Percentiles rank a stretch among this genome's conserved stretches.
Conservation (phyloP, 2,113 vertebrate genomes). For the Takifugu flavidus region DNA sequence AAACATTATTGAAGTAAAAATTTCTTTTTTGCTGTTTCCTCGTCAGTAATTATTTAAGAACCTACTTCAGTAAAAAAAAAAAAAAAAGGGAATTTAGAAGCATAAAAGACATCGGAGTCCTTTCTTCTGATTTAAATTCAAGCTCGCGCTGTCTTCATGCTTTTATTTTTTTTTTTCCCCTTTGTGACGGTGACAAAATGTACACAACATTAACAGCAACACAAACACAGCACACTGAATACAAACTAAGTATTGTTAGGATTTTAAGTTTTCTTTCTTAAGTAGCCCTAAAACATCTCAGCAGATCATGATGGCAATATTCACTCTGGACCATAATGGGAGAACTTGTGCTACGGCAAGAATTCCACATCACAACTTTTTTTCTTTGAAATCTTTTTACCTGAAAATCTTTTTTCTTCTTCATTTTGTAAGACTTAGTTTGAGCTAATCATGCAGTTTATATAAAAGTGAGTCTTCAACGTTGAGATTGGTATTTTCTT, state of each 20-base stretch:
- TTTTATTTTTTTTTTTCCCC: conserved; percentile 33
- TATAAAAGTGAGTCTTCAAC: conserved; percentile 39
- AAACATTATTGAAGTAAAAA: no score
- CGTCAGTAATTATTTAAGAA: neutral
- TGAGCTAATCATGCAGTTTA: conserved; percentile 72
- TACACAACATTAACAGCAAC: conserved; percentile 62
- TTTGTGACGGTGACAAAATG: conserved; percentile 48
- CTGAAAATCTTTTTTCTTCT: neutral
- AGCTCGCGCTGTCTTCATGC: conserved; percentile 39
- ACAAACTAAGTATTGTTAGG: conserved; percentile 58
- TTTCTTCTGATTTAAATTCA: conserved; percentile 14
- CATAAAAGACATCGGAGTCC: neutral
- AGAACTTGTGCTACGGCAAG: conserved; percentile 75
- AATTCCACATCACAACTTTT: conserved; percentile 66
- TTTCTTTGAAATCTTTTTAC: neutral
- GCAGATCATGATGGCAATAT: conserved; percentile 51
- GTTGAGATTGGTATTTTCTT: conserved; percentile 10
- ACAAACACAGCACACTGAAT: conserved; percentile 70
- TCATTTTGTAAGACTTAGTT: conserved; percentile 47
- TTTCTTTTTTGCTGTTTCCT: conserved; percentile 19
- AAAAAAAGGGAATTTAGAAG: neutral
- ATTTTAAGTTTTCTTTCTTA: conserved; percentile 3
- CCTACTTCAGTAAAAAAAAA: conserved; percentile 2
- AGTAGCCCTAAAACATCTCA: conserved; percentile 66
- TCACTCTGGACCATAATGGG: conserved; percentile 60